Evolutionary conservation across 1,140 invertebrate genomes (phyloP), one percentile per base, ranked within the genome.

Genomic region (Drosophila kohkoa): DNA sequence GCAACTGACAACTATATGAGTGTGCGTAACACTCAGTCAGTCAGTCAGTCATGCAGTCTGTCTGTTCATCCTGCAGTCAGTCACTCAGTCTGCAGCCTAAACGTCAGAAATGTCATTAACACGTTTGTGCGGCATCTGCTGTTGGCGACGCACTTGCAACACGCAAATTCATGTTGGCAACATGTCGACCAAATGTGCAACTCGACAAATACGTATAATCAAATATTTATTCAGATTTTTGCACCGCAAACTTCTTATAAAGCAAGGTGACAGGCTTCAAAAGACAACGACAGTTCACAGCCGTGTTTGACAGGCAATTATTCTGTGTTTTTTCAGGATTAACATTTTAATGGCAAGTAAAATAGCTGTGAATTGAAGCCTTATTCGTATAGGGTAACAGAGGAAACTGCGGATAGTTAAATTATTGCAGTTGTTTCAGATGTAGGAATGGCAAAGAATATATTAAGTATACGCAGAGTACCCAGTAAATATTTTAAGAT

Each of bases 151-250:
- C 20, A 63, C 25, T 64, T 64, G 52, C 52, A 70, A 25, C 59
- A 43, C 46, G 10, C 8, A 58, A 46, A 54, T 66, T 66, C 69
- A 66, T 49, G 60, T 65, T 65, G 45, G 41, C 75, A 46, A 62
- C 66, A 70, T 73, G 55, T 67, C 28, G 64, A 25, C 35, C 69
- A 65, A 65, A 35, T 64, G 48, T 59, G 55, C 54, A 43, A 54
- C 45, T 60, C 38, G 11, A 15, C 41, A 45, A 30, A n/a, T 28
- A 11, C 41, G 15, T 30, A 20, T 38, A 35, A 51, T 57, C 68
- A 73, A 87, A 87, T 87, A 87, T 88, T 87, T 82, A 82, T 87
- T 79, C 76, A 66, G 49, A 77, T 79, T 72, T 65, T 79, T 87
- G 68, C 74, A 49, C 41, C 43, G 38, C 35, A 65, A 72, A 49